A percentile compares a stretch with the other conserved stretches of the same genome.
Evolutionary conservation across 2,113 vertebrate species (phyloP).

Genomic region (Myotis yumanensis): DNA sequence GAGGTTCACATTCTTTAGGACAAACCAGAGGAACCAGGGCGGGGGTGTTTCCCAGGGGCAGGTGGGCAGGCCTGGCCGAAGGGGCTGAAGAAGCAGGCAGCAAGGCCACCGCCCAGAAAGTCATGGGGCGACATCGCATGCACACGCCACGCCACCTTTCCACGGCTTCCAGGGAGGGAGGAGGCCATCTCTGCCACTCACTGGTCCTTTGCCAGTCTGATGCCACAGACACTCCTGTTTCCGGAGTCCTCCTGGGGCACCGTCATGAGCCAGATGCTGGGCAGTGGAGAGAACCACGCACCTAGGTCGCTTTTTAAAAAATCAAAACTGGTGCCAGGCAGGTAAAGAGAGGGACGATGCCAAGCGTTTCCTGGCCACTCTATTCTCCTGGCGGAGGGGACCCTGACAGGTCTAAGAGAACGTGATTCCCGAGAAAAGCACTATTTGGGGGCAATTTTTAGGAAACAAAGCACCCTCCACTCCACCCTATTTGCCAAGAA

Average conservation of each 20-base stretch:
- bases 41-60: not conserved
- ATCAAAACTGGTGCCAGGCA: not conserved
- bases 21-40: not conserved
- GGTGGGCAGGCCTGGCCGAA: not conserved
- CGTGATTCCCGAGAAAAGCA: not conserved
- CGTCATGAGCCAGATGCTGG: not conserved
- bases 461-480: not conserved
- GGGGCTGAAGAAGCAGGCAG: not conserved
- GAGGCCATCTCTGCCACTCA: not conserved
- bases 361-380: not conserved
- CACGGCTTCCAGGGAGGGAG: not conserved
- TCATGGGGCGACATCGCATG: fast-evolving
- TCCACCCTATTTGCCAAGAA: conserved; percentile 9
- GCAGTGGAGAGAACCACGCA: not conserved
- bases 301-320: not conserved
- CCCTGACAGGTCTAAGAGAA: not conserved
- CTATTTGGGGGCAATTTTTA: conserved; percentile 32
- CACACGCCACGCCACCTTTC: fast-evolving
- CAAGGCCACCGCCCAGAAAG: not conserved
- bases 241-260: not conserved
- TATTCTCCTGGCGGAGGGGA: not conserved
- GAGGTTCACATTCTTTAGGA: not conserved
- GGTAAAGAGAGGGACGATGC: not conserved
- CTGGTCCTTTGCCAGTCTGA: not conserved
- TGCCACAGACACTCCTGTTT: not conserved